A percentile compares a stretch with the other conserved stretches of the same genome.
phyloP scores from a whole-genome alignment of 2,113 vertebrate species.

The Leptosomus discolor region DNA sequence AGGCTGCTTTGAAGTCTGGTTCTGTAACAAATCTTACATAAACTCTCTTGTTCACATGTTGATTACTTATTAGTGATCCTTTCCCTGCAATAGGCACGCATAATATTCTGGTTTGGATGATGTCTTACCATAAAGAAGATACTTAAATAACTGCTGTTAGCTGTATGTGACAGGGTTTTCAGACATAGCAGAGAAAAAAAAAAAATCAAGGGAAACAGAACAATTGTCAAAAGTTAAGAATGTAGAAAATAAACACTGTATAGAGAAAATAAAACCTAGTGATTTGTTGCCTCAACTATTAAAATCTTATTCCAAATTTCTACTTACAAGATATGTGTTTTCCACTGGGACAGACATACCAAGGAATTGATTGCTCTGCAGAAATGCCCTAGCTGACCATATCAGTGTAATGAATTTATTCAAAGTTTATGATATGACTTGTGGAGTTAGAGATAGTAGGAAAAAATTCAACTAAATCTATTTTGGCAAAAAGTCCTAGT shows the following conservation, averaged over 20 bases:
- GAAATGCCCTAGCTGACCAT: not conserved
- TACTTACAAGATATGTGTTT: not conserved
- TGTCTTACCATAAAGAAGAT: not conserved
- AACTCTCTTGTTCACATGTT: not conserved
- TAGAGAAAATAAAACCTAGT: not conserved
- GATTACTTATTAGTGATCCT: not conserved
- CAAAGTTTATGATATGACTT: not conserved
- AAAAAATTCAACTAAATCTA: not conserved
- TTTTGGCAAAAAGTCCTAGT: not conserved
- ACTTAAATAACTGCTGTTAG: not conserved
- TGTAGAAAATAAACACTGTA: not conserved
- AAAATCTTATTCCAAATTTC: not conserved
- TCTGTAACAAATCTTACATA: not conserved
- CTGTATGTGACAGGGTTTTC: not conserved
- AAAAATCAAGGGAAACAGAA: not conserved
- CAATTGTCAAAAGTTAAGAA: not conserved
- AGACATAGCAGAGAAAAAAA: not conserved
- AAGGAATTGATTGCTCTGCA: not conserved
- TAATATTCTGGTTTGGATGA: not conserved
- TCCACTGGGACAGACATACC: not conserved
- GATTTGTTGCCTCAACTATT: not conserved
- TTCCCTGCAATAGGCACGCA: not conserved
- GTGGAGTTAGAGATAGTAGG: not conserved
- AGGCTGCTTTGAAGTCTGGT: slow-evolving; percentile 22
- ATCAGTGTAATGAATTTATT: not conserved